Evolutionary conservation across 2,797 vertebrate species (phyloP), one percentile per base, ranked within the genome.

Genomic region (Sebastes trivittatus): DNA sequence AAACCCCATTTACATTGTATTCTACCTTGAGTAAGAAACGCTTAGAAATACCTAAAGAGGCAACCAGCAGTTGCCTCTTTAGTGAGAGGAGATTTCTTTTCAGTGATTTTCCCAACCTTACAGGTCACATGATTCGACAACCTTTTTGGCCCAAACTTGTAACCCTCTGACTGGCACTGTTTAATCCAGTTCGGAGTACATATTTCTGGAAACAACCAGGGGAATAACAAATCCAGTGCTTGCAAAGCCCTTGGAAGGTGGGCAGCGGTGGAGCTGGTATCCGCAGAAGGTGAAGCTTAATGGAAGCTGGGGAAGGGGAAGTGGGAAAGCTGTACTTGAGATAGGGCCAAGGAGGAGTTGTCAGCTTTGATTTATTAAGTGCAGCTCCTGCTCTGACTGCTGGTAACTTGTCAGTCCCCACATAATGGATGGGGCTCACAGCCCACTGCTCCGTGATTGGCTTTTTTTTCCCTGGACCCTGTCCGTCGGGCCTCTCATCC

Each of bases 291-390:
- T 94, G 92, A 94, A 92, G 93, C 90, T 87, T 91, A 94, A 93
- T 89, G 89, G 89, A 92, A 91, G 90, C 89, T 86, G 94, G 94
- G 79, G 83, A 93, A 89, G 83, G 85, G 91, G 93, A 92, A 92
- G 91, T 94, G 85, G 92, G 92, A 93, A 96, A 96, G 95, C 91
- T 88, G 91, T 96, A 96, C 96, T 95, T 96, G 95, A 95, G 96
- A 95, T 96, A 96, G 94, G 90, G 96, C 96, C 93, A 95, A 95
- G 96, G 95, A 97, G 95, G 85, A 90, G 94, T 94, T 98, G 97
- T 97, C 97, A 97, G 94, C 95, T 97, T 97, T 98, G 97, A 98
- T 98, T 98, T 98, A 98, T 98, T 96, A 97, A 97, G 96, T 97
- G 94, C 95, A 95, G 92, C 95, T 97, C 90, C 90, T 86, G 90